Conservation (phyloP, 2,113 vertebrate genomes). For the Actenoides hombroni region DNA sequence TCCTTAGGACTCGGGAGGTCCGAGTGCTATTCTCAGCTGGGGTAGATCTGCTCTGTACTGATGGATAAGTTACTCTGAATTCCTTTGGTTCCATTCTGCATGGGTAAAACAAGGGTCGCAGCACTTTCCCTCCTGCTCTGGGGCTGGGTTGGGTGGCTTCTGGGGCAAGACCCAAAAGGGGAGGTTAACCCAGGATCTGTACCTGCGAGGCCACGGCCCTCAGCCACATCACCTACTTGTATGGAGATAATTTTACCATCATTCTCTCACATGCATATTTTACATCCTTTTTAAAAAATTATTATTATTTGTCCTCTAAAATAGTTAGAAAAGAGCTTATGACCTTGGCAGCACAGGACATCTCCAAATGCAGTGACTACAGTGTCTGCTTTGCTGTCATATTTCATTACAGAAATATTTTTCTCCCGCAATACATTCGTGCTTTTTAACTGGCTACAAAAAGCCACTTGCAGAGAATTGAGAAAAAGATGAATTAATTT, state of each 20-base stretch:
- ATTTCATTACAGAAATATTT: background rate
- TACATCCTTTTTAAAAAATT: background rate
- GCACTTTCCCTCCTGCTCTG: background rate
- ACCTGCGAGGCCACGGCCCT: background rate
- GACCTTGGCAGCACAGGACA: background rate
- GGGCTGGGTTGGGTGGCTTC: background rate
- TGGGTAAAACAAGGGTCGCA: background rate
- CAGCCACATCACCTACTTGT: background rate
- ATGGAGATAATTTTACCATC: background rate
- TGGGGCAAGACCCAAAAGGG: background rate
- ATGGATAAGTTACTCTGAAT: background rate
- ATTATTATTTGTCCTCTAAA: background rate
- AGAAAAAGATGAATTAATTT: background rate
- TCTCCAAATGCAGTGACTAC: background rate
- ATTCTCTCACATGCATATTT: background rate
- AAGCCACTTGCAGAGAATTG: background rate
- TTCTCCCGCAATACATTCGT: background rate
- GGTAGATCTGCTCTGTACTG: background rate
- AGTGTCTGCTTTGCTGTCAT: background rate
- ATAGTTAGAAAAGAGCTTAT: background rate
- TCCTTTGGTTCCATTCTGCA: background rate
- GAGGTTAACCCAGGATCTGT: background rate
- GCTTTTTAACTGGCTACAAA: background rate
- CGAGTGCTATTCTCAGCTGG: background rate
- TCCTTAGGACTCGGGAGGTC: background rate